These are phyloP conservation scores for Butorides virescens DNA, from an alignment of 2,113 vertebrate genomes.

Conservation along the genomic window DNA sequence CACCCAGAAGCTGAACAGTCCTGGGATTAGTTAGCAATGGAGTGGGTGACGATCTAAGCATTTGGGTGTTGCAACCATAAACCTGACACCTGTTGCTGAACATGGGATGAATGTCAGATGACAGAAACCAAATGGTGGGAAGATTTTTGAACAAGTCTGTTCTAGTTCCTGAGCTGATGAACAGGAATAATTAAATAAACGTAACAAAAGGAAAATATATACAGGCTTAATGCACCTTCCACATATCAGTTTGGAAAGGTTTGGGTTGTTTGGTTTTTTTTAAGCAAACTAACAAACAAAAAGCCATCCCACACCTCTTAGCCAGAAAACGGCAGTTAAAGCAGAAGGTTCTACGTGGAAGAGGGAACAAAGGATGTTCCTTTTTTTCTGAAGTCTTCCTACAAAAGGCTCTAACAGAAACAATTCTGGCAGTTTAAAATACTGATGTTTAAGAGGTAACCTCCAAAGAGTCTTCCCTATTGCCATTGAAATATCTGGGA, in stretches of 20 bases:
- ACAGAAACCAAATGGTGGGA: background rate
- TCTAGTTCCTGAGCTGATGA: background rate
- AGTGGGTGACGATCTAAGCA: background rate
- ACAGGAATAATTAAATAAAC: background rate
- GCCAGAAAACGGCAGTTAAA: background rate
- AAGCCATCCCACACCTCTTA: background rate
- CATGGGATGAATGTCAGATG: background rate
- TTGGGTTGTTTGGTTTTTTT: too few species aligned
- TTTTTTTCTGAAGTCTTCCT: background rate
- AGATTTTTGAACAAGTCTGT: background rate
- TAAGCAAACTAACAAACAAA: background rate
- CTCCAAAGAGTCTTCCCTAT: background rate
- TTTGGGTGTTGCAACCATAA: background rate
- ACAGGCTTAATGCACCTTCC: background rate
- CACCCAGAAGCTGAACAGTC: background rate
- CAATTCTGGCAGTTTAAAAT: background rate
- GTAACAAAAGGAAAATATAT: background rate
- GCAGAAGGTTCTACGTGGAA: background rate
- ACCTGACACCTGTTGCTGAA: constrained; percentile 21
- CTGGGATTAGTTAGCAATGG: background rate
- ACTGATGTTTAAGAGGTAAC: background rate
- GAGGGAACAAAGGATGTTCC: background rate
- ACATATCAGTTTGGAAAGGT: background rate
- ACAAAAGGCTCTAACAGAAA: background rate
- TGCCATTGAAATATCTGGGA: background rate